Evolutionary conservation across 2,888 invertebrate species (phyloP).

Genomic region (Caenorhabditis wallacei): DNA sequence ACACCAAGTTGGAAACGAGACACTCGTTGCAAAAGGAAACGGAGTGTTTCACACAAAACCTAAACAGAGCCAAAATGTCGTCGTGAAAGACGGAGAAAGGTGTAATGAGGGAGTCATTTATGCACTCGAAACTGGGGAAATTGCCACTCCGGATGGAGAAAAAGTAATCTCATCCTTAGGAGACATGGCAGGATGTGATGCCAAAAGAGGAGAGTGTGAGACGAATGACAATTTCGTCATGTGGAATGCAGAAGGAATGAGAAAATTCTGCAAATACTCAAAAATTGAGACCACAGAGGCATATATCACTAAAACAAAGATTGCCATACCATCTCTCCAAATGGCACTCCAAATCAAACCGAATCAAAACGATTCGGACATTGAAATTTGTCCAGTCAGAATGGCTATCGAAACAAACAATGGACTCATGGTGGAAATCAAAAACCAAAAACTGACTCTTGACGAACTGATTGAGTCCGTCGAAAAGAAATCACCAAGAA

Average conservation of each 20-base stretch:
- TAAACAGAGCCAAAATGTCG: background rate
- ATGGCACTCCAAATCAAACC: background rate
- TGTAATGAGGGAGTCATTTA: background rate
- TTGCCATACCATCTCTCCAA: background rate
- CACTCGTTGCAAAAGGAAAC: slow-evolving; percentile 11
- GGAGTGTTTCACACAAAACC: background rate
- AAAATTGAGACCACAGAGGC: slow-evolving; percentile 1
- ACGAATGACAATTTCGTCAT: background rate
- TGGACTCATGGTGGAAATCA: slow-evolving; percentile 17
- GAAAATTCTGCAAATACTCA: slow-evolving; percentile 20
- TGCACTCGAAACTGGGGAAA: slow-evolving; percentile 5
- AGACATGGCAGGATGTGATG: slow-evolving; percentile 24
- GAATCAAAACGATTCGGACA: background rate
- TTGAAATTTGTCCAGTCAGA: background rate
- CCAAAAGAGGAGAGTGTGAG: slow-evolving; percentile 10
- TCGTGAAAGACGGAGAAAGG: background rate
- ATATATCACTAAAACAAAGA: slow-evolving; percentile 7
- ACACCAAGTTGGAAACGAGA: background rate
- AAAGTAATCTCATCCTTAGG: slow-evolving; percentile 3
- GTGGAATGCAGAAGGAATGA: slow-evolving; percentile 1
- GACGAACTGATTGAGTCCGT: slow-evolving; percentile 1
- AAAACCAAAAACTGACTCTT: background rate
- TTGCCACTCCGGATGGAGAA: slow-evolving; percentile 22
- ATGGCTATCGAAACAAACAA: slow-evolving; percentile 11
- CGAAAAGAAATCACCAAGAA: background rate